Base-by-base conservation (phyloP, 2,113 vertebrate genomes). In the Nibea albiflora region DNA sequence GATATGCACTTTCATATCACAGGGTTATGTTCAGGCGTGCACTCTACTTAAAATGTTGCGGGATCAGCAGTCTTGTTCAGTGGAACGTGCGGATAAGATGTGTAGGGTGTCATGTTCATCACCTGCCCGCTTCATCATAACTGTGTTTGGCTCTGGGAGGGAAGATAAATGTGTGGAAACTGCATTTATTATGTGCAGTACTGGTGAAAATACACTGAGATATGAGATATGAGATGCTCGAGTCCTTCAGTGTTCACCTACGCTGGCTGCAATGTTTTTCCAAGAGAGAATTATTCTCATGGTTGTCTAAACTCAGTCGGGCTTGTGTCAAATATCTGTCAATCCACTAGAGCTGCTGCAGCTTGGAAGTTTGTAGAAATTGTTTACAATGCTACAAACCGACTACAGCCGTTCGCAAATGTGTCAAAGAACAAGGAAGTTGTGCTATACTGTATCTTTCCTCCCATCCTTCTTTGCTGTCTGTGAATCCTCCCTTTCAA, bases 91-190 rank as follows among this genome's bases (percentile, higher is more conserved):
- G n/a, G 16, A 31, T 15, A 28, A 46, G 15, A 52, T 76, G 19
- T 56, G 5, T n/a, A 20, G 39, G 26, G 10, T 44, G 35, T 66
- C 17, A 14, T 28, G 5, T 62, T 28, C 26, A 46, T 56, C 24
- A 62, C 19, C 7, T 31, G 49, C 31, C 19, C 56, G 20, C 46
- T 28, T 50, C 44, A 49, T 58, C 44, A n/a, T 39, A 28, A 2
- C 19, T 28, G 22, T 46, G 53, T 11, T 19, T 57, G n/a, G 9
- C 39, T 11, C 15, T 9, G 22, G 24, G 53, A 71, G 3, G 7
- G n/a, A 47, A 73, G 57, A 52, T 50, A 26, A 50, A 60, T n/a
- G 39, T 42, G 53, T 46, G 26, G 52, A 52, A 31, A 65, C 22
- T 54, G 50, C 15, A 35, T 35, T 61, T 14, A 31, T 49, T 31